Evolutionary conservation across 2,113 vertebrate species (phyloP).

Genomic region (Cololabis saira): DNA sequence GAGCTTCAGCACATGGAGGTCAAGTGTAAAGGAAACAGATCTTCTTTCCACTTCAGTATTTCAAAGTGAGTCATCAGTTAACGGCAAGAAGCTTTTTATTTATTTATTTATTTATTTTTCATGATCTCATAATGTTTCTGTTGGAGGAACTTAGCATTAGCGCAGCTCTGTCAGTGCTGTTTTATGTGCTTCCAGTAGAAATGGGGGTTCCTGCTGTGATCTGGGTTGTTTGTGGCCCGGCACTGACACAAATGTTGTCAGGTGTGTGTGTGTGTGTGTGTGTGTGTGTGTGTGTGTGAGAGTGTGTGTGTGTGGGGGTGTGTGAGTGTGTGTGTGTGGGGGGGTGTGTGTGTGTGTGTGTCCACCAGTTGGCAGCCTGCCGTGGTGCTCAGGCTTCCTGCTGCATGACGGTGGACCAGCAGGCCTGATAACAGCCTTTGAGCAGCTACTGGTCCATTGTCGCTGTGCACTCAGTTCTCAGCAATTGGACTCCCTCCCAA

Average conservation of each 20-base stretch:
- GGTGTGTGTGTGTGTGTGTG: not conserved
- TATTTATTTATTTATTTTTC: no score
- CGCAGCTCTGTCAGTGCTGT: no score
- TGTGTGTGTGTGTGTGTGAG: not conserved
- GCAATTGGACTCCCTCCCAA: slow-evolving; percentile 70
- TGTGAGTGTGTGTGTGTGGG: not conserved
- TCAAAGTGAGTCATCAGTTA: no score
- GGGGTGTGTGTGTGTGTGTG: not conserved
- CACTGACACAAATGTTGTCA: slow-evolving; percentile 20
- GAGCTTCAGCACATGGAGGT: no score
- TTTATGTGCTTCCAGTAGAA: no score
- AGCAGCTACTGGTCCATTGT: slow-evolving; percentile 59
- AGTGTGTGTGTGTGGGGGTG: not conserved
- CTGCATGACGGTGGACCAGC: slow-evolving; percentile 34
- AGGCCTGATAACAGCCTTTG: slow-evolving; percentile 49
- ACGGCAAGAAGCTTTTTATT: no score
- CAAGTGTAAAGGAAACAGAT: no score
- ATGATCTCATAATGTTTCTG: no score
- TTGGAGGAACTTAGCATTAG: no score
- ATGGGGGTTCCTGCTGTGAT: not conserved
- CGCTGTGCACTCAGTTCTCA: slow-evolving; percentile 59
- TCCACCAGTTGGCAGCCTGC: slow-evolving; percentile 50
- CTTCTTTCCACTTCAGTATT: no score
- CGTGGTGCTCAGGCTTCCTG: slow-evolving; percentile 39
- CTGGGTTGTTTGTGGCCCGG: slow-evolving; percentile 14